Evolutionary conservation across 2,113 vertebrate species (phyloP), one percentile per base, ranked within the genome.

Genomic region (Odontophorus gujanensis): DNA sequence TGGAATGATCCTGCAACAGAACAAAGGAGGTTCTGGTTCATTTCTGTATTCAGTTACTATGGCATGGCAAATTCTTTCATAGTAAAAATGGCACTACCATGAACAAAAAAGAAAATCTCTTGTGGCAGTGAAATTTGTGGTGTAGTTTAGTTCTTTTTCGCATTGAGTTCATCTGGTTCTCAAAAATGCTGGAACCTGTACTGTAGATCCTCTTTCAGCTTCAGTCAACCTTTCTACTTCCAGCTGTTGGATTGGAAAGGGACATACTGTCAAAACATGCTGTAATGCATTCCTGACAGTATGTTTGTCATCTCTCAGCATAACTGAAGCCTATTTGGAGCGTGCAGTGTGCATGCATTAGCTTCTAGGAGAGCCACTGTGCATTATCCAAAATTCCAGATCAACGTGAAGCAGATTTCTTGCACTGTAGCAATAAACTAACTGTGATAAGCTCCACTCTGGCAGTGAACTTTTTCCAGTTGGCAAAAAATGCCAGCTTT

Each of bases 121-220:
- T 81, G 75, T 82, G 75, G 81, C 85, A 69, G 48, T 69, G 85
- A 85, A 36, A 87, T 95, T 30, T 77, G 57, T 61, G 53, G 61
- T 58, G 78, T 90, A 28, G 74, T 73, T 92, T 43, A 77, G 26
- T 47, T 72, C 45, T 79, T 40, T 74, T 94, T 93, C 78, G 79
- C 68, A 57, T 84, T 45, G 55, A 53, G 50, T 62, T 57, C 75
- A 85, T 92, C 81, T 89, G 82, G 55, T 89, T 93, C 71, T 26
- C 63, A 94, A 83, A 38, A 50, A 95, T 84, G 62, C 58, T 85
- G 85, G 84, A 94, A 92, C 81, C 74, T 78, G 36, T 57, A 76
- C 22, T 93, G 82, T 55, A 85, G 76, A 96, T 90, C 79, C 85
- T 57, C 71, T 94, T 88, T 85, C 57, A 90, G 80, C 47, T 87